Evolutionary conservation across 2,888 invertebrate species (phyloP), one percentile per base, ranked within the genome.

Genomic region (Mesorhabditis belari): DNA sequence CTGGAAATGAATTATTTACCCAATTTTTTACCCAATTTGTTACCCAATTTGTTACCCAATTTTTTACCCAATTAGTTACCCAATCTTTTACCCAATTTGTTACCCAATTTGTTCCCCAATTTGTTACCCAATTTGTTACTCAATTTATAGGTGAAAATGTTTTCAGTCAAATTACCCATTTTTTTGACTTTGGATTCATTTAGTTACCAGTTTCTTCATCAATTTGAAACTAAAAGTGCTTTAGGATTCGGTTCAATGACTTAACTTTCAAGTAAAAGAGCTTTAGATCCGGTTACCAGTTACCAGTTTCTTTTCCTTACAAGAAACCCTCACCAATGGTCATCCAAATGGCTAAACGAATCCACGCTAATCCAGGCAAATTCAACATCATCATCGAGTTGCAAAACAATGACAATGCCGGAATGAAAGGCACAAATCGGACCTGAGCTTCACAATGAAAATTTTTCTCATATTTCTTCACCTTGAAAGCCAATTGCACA

Each of bases 321-420:
- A n/a, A n/a, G n/a, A n/a, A n/a, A n/a, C n/a, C n/a, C n/a, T n/a
- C n/a, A n/a, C 93, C 91, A 66, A 91, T 81, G 50, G 86, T 86
- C 91, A 93, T 92, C 94, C 93, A 94, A 65, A 92, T 84, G 49
- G 89, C 88, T 83, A 94, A 92, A 70, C 93, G 87, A 62, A 92
- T 86, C 74, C 93, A 86, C 0, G 93, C 93, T 77, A 92, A 84
- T 76, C 89, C 87, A 61, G 90, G 90, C 64, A 94, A 86, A 83
- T 92, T 92, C 81, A 92, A 87, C 81, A 93, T 93, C 79, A 94
- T 87, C 84, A 92, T 92, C 80, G 93, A 89, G 84, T 94, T 94
- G 76, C 93, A 89, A 60, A 89, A 87, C 65, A 94, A 62, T n/a
- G 60, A 59, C 4, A 65, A 28, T 51, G 64, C 63, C 6, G 67